Evolutionary conservation across 2,113 vertebrate species (phyloP).

Genomic region (Chamaea fasciata): DNA sequence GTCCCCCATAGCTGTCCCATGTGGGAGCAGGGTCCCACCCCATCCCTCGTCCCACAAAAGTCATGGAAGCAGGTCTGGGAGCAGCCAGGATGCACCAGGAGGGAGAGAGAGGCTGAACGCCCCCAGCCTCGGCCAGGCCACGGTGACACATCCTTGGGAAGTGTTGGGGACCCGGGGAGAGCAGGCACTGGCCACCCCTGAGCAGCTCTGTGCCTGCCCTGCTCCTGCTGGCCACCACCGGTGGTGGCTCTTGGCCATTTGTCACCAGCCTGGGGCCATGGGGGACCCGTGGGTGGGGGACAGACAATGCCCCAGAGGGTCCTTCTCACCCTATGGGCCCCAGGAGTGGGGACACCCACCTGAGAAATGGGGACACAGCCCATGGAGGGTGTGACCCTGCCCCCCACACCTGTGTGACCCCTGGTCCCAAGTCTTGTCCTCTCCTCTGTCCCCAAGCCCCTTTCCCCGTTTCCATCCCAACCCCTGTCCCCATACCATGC

Average conservation of each 20-base stretch:
- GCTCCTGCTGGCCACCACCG: accelerated
- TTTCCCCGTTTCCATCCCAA: background rate
- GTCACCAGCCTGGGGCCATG: background rate
- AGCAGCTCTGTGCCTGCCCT: background rate
- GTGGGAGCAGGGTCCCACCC: background rate
- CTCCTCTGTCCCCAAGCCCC: background rate
- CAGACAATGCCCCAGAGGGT: too few species aligned
- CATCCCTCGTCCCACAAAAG: accelerated
- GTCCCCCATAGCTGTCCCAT: background rate
- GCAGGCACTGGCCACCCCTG: background rate
- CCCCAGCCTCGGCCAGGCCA: background rate
- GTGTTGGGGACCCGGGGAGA: background rate
- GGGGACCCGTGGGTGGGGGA: too few species aligned
- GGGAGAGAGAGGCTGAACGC: background rate
- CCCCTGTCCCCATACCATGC: too few species aligned
- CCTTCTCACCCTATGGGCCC: too few species aligned
- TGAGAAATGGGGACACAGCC: background rate
- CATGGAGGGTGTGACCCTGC: background rate
- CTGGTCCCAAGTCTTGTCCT: background rate
- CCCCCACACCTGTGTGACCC: background rate
- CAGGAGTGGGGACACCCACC: background rate
- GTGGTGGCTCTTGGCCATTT: accelerated
- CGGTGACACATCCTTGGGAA: background rate
- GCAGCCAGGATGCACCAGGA: too few species aligned
- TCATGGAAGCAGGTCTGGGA: accelerated